Conservation (phyloP, 2,888 invertebrate species). For the Ophraella communa region DNA sequence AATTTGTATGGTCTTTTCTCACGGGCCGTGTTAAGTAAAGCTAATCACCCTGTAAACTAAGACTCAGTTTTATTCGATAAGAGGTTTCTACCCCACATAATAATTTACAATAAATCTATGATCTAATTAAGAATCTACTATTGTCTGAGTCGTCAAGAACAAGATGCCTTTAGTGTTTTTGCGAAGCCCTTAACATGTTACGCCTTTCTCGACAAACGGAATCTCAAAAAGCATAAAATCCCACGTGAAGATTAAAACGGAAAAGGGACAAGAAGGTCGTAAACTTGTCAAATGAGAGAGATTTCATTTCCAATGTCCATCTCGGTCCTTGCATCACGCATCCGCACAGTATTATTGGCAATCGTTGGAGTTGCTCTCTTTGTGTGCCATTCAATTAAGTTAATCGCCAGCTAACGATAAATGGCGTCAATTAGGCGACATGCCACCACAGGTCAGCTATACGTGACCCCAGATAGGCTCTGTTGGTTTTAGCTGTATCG, state of each 20-base stretch:
- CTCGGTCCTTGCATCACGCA: constrained; percentile 42
- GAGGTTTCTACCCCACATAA: too few species aligned
- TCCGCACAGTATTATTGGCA: constrained; percentile 51
- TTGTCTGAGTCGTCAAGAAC: too few species aligned
- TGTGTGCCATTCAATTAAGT: constrained; percentile 58
- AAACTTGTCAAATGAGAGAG: constrained; percentile 14
- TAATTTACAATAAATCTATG: too few species aligned
- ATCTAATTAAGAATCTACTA: too few species aligned
- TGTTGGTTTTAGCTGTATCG: background rate
- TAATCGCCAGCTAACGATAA: constrained; percentile 57
- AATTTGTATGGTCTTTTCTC: too few species aligned
- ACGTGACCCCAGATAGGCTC: constrained; percentile 15
- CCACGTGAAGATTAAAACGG: background rate
- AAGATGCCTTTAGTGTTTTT: background rate
- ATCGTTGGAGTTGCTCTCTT: constrained; percentile 51
- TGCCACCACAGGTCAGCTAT: constrained; percentile 40
- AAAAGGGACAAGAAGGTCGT: background rate
- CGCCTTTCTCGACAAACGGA: background rate
- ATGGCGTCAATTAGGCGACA: constrained; percentile 57
- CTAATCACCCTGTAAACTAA: too few species aligned
- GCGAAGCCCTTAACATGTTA: background rate
- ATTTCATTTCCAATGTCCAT: constrained; percentile 20
- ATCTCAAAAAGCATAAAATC: constrained; percentile 10
- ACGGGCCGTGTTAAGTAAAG: too few species aligned
- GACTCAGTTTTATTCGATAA: too few species aligned